Evolutionary conservation across 1,140 invertebrate genomes (phyloP), one percentile per base, ranked within the genome.

Genomic region (Drosophila cardini): DNA sequence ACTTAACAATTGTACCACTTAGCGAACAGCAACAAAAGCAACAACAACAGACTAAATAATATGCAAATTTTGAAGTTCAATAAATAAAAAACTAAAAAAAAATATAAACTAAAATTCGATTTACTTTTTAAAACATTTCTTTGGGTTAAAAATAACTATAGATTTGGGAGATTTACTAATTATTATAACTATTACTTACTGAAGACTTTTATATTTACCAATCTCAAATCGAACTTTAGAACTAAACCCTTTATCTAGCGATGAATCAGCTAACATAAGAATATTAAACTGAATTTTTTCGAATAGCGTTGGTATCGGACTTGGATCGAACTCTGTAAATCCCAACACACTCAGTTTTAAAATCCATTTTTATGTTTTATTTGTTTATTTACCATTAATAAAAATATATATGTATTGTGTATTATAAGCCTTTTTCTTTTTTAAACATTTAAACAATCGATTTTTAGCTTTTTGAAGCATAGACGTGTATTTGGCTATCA

Each of bases 371-470:
- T 34, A 36, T 60, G 36, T 72, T 65, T 50, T 65, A 72, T 83
- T 63, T 64, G 63, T 86, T 86, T 86, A 78, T 86, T 84, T 55
- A 71, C 57, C 57, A 63, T 77, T 78, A 79, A 70, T 83, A 86
- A 87, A 87, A 87, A 87, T 85, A 81, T 78, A 85, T 70, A 38
- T 80, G 50, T 83, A 50, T 82, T 78, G 15, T 76, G 53, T 69
- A 72, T 72, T 86, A 61, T 57, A 85, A 81, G 74, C 78, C 62
- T 70, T 76, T 71, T 43, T 65, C 78, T 57, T 70, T 76, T 71
- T 43, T 65, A 57, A 82, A 73, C 75, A 61, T 67, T 73, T 61
- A 80, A 86, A 81, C 74, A 74, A 70, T 73, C 58, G 46, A 63
- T 69, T 60, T 26, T 73, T 36, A 61, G 60, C 58, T 71, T 72